Percentiles rank a stretch among this genome's conserved stretches.
Evolutionary conservation across 1,140 invertebrate species (phyloP).

Genomic region (Trichogramma pretiosum): DNA sequence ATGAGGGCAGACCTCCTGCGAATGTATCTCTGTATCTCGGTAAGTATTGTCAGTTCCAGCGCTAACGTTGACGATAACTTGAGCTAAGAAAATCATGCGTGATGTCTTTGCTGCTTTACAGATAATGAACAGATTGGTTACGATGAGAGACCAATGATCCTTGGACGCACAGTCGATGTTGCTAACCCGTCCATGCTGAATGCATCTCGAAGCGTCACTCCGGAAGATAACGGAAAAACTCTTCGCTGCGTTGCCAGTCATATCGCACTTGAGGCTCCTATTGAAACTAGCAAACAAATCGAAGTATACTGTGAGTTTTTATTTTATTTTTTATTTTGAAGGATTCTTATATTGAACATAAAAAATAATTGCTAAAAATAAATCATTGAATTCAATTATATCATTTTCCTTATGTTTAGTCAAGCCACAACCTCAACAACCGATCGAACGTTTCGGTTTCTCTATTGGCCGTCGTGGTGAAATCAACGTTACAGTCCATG

Average conservation of each 20-base stretch:
- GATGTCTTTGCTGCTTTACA: constrained; percentile 29
- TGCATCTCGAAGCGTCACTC: constrained; percentile 50
- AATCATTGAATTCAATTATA: too few species aligned
- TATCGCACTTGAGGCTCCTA: constrained; percentile 46
- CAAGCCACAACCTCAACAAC: constrained; percentile 48
- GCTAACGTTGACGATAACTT: background rate
- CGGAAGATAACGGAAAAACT: constrained; percentile 55
- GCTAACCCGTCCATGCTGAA: constrained; percentile 60
- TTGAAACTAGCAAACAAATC: constrained; percentile 44
- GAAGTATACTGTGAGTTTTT: constrained; percentile 54
- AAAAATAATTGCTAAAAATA: too few species aligned
- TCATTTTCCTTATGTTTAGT: too few species aligned
- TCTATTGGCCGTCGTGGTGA: constrained; percentile 57
- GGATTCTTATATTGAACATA: too few species aligned
- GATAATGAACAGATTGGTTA: constrained; percentile 53
- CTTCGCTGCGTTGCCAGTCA: constrained; percentile 59
- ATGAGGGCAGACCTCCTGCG: constrained; percentile 59
- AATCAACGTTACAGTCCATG: constrained; percentile 58
- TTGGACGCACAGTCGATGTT: constrained; percentile 30
- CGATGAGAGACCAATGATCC: constrained; percentile 46
- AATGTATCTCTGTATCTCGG: constrained; percentile 56
- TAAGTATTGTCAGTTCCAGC: constrained; percentile 1
- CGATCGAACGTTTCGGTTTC: constrained; percentile 59
- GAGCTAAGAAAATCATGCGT: too few species aligned
- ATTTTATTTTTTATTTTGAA: too few species aligned